Conservation (phyloP, 2,113 vertebrate species). For the Corythornis madagascariensis region DNA sequence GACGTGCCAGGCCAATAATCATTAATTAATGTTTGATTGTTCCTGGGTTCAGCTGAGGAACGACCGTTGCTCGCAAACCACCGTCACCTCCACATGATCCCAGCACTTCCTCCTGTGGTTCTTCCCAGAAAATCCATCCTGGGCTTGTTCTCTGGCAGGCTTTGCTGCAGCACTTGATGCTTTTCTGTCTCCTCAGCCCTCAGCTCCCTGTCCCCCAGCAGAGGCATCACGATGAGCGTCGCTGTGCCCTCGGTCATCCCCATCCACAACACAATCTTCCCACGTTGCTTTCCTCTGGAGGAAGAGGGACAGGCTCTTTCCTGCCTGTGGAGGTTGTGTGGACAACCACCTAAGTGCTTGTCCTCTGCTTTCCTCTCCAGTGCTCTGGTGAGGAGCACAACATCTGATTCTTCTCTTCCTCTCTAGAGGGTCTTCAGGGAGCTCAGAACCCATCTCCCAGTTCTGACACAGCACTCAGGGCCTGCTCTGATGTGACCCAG, state of each 20-base stretch:
- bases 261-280: background rate
- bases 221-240: rapidly evolving
- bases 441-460: background rate
- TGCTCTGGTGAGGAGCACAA: background rate
- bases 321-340: background rate
- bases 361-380: background rate
- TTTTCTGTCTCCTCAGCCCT: background rate
- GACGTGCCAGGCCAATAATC: background rate
- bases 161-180: background rate
- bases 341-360: rapidly evolving
- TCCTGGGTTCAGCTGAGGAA: conserved; percentile 9
- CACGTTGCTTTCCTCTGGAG: background rate
- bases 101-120: background rate
- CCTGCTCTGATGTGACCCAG: background rate
- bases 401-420: background rate
- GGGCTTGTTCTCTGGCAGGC: no score
- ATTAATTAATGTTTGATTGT: conserved; percentile 58
- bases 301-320: background rate
- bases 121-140: background rate
- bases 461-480: background rate
- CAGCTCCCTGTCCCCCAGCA: no score
- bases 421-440: background rate
- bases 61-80: background rate
- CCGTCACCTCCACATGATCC: background rate
- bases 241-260: background rate